These are phyloP conservation scores for Frieseomelitta varia DNA, from an alignment of 1,140 invertebrate genomes.

Conservation along the genomic window DNA sequence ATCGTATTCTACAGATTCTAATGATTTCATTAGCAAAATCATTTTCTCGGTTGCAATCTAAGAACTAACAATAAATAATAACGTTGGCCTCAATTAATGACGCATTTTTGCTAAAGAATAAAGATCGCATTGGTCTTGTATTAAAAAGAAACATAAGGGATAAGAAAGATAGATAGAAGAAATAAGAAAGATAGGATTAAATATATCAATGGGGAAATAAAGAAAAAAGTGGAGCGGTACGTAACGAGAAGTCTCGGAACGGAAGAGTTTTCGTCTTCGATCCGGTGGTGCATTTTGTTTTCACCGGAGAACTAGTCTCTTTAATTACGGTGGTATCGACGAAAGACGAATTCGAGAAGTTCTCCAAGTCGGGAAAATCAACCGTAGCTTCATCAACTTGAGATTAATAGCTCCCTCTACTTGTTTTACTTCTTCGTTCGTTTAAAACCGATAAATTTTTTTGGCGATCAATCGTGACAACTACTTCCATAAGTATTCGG, in stretches of 20 bases:
- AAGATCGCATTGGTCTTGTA: no score
- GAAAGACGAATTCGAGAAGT: constrained; percentile 35
- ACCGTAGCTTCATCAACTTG: constrained; percentile 60
- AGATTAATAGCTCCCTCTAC: constrained; percentile 64
- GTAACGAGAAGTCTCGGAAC: neutral
- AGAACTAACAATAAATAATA: no score
- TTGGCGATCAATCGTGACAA: constrained; percentile 57
- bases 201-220: neutral
- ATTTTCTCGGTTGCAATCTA: no score
- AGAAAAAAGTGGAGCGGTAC: no score
- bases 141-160: neutral
- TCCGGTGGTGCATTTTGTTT: constrained; percentile 58
- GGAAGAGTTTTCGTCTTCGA: constrained; percentile 53
- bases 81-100: no score
- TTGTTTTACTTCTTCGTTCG: constrained; percentile 54
- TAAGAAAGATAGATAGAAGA: no score
- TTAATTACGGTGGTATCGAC: constrained; percentile 49
- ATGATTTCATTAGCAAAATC: no score
- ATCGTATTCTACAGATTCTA: no score
- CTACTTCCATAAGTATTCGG: neutral
- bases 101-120: no score
- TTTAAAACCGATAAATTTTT: constrained; percentile 64
- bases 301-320: constrained; percentile 46
- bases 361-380: constrained; percentile 48
- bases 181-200: no score